Percentiles rank a stretch among this genome's conserved stretches.
Evolutionary conservation across 2,888 invertebrate genomes (phyloP).

Genomic region (Melipona bicolor): DNA sequence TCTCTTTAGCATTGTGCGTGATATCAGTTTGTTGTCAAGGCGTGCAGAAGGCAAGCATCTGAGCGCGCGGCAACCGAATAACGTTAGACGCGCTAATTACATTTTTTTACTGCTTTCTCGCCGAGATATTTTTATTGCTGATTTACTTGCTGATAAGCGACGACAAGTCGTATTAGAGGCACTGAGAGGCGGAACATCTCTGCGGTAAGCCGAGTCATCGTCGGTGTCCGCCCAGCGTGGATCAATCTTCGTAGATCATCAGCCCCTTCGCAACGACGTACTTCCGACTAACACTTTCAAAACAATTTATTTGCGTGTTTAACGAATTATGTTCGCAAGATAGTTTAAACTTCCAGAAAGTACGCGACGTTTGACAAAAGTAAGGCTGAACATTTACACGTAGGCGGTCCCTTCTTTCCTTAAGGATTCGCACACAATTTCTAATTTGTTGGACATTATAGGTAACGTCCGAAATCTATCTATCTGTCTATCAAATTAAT

Average conservation of each 20-base stretch:
- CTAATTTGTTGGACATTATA: background rate
- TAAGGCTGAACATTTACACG: too few species aligned
- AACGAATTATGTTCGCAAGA: background rate
- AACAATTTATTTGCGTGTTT: background rate
- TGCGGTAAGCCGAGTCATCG: slow-evolving; percentile 59
- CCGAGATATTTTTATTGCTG: slow-evolving; percentile 52
- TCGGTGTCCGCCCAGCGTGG: slow-evolving; percentile 70
- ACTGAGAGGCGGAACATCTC: slow-evolving; percentile 43
- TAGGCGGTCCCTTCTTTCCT: too few species aligned
- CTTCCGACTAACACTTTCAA: background rate
- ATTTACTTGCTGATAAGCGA: slow-evolving; percentile 38
- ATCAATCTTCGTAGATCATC: slow-evolving; percentile 76
- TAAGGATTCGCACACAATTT: too few species aligned
- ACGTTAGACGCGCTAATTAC: slow-evolving; percentile 38
- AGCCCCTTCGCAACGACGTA: slow-evolving; percentile 33
- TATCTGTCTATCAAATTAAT: background rate
- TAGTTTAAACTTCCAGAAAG: background rate
- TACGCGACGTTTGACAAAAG: too few species aligned
- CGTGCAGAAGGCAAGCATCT: background rate
- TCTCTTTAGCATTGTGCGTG: background rate
- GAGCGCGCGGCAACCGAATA: slow-evolving; percentile 8
- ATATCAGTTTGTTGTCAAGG: background rate
- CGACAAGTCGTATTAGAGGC: slow-evolving; percentile 40
- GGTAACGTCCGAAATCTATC: background rate
- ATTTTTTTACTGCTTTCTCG: slow-evolving; percentile 41